These are phyloP conservation scores for Ciconia stormi DNA, from an alignment of 2,113 vertebrate genomes.

Conservation along the genomic window DNA sequence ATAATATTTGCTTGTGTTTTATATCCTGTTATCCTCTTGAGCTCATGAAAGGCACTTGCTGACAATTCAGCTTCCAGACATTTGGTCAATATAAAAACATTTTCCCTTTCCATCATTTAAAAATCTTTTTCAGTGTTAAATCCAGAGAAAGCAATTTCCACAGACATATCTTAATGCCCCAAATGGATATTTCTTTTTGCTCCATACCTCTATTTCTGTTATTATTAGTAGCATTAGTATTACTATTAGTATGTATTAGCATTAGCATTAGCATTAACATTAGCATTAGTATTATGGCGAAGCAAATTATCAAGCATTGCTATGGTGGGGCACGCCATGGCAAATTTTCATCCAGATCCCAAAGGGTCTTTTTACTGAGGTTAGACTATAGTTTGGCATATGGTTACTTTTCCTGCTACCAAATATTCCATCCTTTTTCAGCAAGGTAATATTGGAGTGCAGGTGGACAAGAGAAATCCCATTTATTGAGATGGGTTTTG, in stretches of 20 bases:
- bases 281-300: not conserved
- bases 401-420: not conserved
- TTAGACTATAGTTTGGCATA: not conserved
- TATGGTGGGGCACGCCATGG: not conserved
- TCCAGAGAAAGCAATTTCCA: not conserved
- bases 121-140: not conserved
- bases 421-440: not conserved
- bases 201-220: not conserved
- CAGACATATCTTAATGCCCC: not conserved
- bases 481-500: not conserved
- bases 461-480: not conserved
- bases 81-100: not conserved
- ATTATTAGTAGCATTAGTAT: not conserved
- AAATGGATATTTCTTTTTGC: not conserved
- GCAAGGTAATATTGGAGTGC: not conserved
- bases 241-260: not conserved
- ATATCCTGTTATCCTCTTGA: not conserved
- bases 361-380: not conserved
- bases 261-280: not conserved
- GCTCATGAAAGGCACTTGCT: not conserved
- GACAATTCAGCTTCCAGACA: not conserved
- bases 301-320: not conserved
- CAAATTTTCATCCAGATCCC: not conserved
- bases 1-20: not conserved
- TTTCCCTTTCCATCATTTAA: not conserved